phyloP scores from a whole-genome alignment of 92 coral and sea anemone genomes.

The Hydrozoanthus gracilis region DNA sequence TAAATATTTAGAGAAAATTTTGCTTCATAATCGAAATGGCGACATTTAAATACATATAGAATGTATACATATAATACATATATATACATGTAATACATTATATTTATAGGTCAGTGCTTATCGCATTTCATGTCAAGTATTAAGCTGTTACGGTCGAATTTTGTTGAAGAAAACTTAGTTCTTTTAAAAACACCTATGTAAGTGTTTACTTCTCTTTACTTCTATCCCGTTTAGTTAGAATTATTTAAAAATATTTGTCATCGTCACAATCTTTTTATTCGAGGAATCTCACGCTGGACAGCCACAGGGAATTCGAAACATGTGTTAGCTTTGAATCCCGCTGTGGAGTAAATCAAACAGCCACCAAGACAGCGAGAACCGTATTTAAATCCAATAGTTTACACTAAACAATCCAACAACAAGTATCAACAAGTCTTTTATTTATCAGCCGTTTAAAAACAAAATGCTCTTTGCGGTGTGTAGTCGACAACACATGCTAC shows the following conservation, averaged over 20 bases:
- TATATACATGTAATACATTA: too few relatives aligned
- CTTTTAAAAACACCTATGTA: neutral
- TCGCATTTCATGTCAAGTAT: too few relatives aligned
- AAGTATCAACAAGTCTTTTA: conserved; percentile 17
- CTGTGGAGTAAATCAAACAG: conserved; percentile 22
- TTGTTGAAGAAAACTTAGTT: neutral
- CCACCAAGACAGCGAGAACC: neutral
- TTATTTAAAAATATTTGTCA: neutral
- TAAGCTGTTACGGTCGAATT: neutral
- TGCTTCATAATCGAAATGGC: too few relatives aligned
- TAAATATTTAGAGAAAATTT: too few relatives aligned
- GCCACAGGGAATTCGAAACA: conserved; percentile 30
- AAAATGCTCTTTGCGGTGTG: neutral
- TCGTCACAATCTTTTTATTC: neutral
- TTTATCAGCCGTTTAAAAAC: neutral
- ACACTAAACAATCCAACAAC: conserved; percentile 14
- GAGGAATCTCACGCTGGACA: conserved; percentile 12
- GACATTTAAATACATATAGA: too few relatives aligned
- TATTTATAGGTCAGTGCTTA: too few relatives aligned
- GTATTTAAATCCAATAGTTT: neutral
- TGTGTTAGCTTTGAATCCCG: conserved; percentile 44
- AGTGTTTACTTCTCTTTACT: neutral
- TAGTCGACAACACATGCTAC: conserved; percentile 10
- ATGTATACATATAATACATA: too few relatives aligned
- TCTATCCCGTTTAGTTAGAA: neutral